Evolutionary conservation across 2,113 vertebrate species (phyloP).

Genomic region (Psittacula cyanocephala): DNA sequence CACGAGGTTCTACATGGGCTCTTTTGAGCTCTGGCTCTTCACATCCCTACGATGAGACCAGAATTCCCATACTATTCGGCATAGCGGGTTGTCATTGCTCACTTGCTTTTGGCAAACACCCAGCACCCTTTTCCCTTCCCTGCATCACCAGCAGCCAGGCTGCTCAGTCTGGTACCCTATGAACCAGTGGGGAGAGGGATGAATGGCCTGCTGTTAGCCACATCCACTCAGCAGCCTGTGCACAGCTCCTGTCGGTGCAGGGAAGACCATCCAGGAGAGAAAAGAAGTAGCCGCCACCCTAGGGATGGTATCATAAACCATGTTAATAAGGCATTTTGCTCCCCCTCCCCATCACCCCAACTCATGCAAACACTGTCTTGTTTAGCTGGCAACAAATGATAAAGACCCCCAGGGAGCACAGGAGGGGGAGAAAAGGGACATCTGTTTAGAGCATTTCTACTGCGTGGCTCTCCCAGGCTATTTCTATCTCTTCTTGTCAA

Average conservation of each 20-base stretch:
- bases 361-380: slow-evolving; percentile 41
- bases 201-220: rapidly evolving
- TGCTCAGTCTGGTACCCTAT: background rate
- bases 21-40: background rate
- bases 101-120: background rate
- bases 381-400: slow-evolving; percentile 42
- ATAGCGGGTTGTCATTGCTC: background rate
- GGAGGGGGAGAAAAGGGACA: slow-evolving; percentile 63
- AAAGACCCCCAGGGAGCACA: slow-evolving; percentile 48
- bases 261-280: background rate
- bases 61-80: background rate
- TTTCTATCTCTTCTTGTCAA: slow-evolving; percentile 73
- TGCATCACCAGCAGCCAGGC: background rate
- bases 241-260: rapidly evolving
- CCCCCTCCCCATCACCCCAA: background rate
- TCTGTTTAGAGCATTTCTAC: slow-evolving; percentile 69
- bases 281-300: background rate
- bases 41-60: rapidly evolving
- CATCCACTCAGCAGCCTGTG: background rate
- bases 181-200: background rate
- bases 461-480: slow-evolving; percentile 63
- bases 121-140: background rate
- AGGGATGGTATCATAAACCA: slow-evolving; percentile 28
- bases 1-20: background rate
- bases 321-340: slow-evolving; percentile 10